phyloP scores from a whole-genome alignment of 2,888 invertebrate species.

The Coleophora deauratella region DNA sequence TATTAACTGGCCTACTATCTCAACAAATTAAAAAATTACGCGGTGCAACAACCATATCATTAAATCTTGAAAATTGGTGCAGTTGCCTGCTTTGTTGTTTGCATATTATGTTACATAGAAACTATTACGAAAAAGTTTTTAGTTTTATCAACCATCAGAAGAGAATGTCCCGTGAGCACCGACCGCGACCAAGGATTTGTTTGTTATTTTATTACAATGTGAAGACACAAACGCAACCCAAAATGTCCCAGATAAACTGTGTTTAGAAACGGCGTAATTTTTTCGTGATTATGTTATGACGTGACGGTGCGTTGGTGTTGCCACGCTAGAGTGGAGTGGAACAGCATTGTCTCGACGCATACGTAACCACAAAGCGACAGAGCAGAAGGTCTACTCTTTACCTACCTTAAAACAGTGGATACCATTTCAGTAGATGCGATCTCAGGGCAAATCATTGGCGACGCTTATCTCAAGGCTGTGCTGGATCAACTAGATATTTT shows the following conservation, averaged over 20 bases:
- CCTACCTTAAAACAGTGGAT: no score
- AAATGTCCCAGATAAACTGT: slow-evolving; percentile 46
- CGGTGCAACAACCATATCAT: no score
- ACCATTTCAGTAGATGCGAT: no score
- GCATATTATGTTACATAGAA: not conserved
- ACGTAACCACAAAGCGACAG: slow-evolving; percentile 22
- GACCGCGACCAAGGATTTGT: slow-evolving; percentile 53
- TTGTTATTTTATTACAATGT: slow-evolving; percentile 46
- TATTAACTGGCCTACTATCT: no score
- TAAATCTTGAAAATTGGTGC: no score
- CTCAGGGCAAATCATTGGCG: no score
- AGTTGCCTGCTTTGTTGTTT: not conserved
- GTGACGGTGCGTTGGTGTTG: slow-evolving; percentile 50
- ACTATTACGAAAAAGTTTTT: slow-evolving; percentile 25
- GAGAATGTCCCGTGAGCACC: slow-evolving; percentile 50
- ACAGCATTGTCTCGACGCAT: slow-evolving; percentile 43
- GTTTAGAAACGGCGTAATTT: slow-evolving; percentile 51
- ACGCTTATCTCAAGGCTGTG: no score
- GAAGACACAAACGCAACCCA: slow-evolving; percentile 41
- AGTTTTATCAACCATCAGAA: slow-evolving; percentile 30
- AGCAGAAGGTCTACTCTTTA: no score
- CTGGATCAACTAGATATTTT: no score
- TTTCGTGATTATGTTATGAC: slow-evolving; percentile 59
- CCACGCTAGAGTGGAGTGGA: slow-evolving; percentile 13
- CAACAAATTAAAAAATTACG: no score